Conservation (phyloP, 1,140 invertebrate genomes). For the Danaus melanippus region DNA sequence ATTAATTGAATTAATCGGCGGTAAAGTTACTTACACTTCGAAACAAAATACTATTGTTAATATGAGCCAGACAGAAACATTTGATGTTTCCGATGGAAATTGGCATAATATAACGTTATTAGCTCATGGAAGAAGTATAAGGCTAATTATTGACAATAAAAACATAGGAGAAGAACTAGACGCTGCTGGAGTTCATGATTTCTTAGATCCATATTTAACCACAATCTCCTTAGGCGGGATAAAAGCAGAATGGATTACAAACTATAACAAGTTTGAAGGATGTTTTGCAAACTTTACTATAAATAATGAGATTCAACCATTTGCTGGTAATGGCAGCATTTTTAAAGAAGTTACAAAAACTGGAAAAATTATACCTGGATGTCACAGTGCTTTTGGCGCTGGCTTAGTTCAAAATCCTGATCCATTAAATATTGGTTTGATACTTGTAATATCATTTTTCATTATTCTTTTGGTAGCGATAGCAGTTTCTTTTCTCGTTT, state of each 20-base stretch:
- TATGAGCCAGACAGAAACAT: conserved; percentile 78
- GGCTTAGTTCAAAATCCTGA: conserved; percentile 84
- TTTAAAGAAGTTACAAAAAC: conserved; percentile 79
- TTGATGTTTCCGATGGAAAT: conserved; percentile 80
- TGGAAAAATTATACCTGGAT: conserved; percentile 80
- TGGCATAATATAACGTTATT: conserved; percentile 90
- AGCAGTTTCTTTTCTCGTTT: conserved; percentile 90
- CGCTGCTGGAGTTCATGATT: conserved; percentile 88
- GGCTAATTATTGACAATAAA: conserved; percentile 79
- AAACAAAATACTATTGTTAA: conserved; percentile 83
- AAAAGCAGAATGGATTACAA: conserved; percentile 72
- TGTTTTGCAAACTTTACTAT: conserved; percentile 92
- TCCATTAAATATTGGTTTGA: conserved; percentile 91
- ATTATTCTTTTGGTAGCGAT: conserved; percentile 90
- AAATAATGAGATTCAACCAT: conserved; percentile 90
- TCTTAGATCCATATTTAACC: conserved; percentile 91
- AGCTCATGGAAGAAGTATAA: conserved; percentile 78
- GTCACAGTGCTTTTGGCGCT: conserved; percentile 79
- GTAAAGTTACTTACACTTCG: conserved; percentile 83
- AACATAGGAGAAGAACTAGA: conserved; percentile 88
- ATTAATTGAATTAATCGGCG: conserved; percentile 81
- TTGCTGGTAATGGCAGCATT: conserved; percentile 88
- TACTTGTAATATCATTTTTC: conserved; percentile 95
- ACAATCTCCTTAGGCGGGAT: conserved; percentile 84
- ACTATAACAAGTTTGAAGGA: conserved; percentile 82